These are phyloP conservation scores for Paradoxurus hermaphroditus DNA, from an alignment of 2,113 vertebrate genomes.

Conservation along the genomic window DNA sequence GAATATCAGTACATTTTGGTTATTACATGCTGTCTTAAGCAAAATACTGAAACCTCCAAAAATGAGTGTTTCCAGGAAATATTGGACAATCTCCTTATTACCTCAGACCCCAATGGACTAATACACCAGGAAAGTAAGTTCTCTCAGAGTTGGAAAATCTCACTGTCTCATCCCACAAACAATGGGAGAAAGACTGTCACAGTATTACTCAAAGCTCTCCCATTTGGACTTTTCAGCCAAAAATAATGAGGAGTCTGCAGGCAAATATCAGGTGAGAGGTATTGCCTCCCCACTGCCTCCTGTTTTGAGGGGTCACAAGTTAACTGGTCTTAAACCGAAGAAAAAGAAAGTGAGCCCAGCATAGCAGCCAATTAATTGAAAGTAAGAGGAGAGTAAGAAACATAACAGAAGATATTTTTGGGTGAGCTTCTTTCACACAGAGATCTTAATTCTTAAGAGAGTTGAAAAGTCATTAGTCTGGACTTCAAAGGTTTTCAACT, in stretches of 20 bases:
- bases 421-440: not conserved
- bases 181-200: not conserved
- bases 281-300: not conserved
- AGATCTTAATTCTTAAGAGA: not conserved
- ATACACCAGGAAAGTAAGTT: not conserved
- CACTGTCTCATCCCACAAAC: not conserved
- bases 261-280: not conserved
- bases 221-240: not conserved
- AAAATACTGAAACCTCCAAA: not conserved
- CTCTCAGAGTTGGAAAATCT: not conserved
- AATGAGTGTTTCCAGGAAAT: not conserved
- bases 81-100: not conserved
- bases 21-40: not conserved
- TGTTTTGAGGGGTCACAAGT: not conserved
- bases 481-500: not conserved
- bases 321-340: not conserved
- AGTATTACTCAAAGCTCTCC: not conserved
- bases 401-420: not conserved
- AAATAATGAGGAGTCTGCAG: not conserved
- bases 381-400: not conserved
- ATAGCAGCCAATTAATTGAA: not conserved
- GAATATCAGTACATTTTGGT: not conserved
- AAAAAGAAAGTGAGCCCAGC: not conserved
- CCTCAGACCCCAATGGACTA: not conserved
- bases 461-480: not conserved